phyloP scores from a whole-genome alignment of 2,797 vertebrate genomes.

The Loris lydekkerianus region DNA sequence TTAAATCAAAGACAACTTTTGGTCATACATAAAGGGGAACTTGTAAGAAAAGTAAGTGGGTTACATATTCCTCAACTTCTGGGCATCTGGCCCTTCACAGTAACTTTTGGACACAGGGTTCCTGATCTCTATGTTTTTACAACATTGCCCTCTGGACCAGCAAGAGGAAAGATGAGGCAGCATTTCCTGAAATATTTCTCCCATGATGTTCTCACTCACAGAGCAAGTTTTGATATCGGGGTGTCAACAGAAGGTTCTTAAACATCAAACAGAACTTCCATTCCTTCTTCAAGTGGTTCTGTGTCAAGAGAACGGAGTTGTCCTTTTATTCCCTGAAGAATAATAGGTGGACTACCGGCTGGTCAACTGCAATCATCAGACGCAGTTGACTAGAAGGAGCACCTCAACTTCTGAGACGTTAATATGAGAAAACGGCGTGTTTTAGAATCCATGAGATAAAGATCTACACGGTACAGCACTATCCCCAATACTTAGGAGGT shows the following conservation, averaged over 20 bases:
- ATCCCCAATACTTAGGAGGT: neutral
- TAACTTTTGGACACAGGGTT: neutral
- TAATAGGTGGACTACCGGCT: neutral
- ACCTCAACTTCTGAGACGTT: neutral
- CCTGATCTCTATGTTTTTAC: neutral
- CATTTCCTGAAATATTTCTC: neutral
- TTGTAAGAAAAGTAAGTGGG: neutral
- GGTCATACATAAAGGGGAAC: neutral
- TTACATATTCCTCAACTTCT: neutral
- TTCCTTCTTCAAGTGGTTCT: neutral
- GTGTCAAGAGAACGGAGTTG: neutral
- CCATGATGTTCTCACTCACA: neutral
- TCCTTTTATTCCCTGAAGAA: neutral
- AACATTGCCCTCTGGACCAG: neutral
- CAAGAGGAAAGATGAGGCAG: no score
- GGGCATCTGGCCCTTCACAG: neutral
- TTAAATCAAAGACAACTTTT: neutral
- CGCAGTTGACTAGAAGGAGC: neutral
- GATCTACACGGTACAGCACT: neutral
- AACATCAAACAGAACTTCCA: neutral
- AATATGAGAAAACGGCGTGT: neutral
- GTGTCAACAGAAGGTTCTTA: neutral
- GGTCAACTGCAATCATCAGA: neutral
- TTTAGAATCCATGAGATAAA: neutral
- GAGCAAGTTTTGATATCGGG: neutral